A percentile compares a stretch with the other conserved stretches of the same genome.
Evolutionary conservation across 2,113 vertebrate genomes (phyloP).

Genomic region (Rhabdornis inornatus): DNA sequence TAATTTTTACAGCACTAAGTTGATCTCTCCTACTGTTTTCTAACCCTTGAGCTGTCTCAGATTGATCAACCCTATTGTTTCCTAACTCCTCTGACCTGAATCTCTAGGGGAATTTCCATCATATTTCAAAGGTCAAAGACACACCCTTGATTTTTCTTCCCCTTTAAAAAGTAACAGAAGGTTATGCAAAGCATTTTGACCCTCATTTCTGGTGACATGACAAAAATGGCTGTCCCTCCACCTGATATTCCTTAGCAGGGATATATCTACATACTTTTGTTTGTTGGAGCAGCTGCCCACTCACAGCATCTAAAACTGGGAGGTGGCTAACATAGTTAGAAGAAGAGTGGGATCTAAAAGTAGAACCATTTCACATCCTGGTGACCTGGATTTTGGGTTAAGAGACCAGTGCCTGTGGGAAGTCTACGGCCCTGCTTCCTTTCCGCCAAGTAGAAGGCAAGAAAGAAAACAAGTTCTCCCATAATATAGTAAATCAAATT

Average conservation of each 20-base stretch:
- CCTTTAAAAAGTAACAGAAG: neutral
- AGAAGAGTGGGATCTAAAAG: neutral
- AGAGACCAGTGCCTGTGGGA: neutral
- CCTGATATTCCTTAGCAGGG: neutral
- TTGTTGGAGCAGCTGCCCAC: neutral
- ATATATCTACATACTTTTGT: neutral
- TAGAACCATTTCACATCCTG: neutral
- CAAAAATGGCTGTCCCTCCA: neutral
- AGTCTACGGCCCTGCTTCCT: neutral
- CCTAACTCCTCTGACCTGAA: neutral
- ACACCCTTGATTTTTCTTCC: neutral
- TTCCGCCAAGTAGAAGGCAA: neutral
- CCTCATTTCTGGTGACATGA: neutral
- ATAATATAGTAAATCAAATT: neutral
- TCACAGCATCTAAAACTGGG: neutral
- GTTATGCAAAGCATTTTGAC: neutral
- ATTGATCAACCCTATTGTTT: neutral
- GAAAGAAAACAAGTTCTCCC: neutral
- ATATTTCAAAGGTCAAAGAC: neutral
- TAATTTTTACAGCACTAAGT: neutral
- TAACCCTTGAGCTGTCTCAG: neutral
- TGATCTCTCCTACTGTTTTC: neutral
- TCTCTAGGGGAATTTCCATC: neutral
- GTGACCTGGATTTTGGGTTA: neutral
- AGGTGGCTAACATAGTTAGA: neutral